phyloP scores from a whole-genome alignment of 2,888 invertebrate genomes.

The Pollenia labialis region DNA sequence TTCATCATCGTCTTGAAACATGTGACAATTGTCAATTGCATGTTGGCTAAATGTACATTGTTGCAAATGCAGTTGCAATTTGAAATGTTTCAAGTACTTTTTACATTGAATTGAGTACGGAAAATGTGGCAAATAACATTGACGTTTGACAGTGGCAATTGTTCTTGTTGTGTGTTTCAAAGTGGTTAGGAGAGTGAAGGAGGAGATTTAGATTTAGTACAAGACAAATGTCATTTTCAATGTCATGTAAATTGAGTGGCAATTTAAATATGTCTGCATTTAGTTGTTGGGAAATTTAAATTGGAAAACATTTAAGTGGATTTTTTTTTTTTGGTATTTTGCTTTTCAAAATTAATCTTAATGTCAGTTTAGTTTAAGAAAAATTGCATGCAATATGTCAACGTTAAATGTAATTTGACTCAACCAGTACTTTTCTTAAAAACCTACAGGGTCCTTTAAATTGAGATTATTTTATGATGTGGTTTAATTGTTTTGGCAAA shows the following conservation, averaged over 20 bases:
- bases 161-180: slow-evolving; percentile 4
- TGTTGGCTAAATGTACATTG: slow-evolving; percentile 52
- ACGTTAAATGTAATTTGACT: too few species aligned
- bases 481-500: too few species aligned
- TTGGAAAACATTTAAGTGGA: not conserved
- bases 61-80: slow-evolving; percentile 24
- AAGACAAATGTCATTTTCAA: slow-evolving; percentile 65
- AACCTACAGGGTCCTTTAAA: too few species aligned
- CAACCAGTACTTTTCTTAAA: too few species aligned
- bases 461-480: too few species aligned
- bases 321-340: not conserved
- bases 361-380: slow-evolving; percentile 8
- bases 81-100: slow-evolving; percentile 37
- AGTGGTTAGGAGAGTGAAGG: not conserved
- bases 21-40: slow-evolving; percentile 70
- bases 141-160: slow-evolving; percentile 67
- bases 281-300: slow-evolving; percentile 20
- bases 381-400: not conserved
- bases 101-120: slow-evolving; percentile 23
- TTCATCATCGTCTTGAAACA: slow-evolving; percentile 34
- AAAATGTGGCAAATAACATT: slow-evolving; percentile 32
- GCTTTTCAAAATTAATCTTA: slow-evolving; percentile 18
- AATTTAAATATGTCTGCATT: slow-evolving; percentile 49
- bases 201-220: not conserved
- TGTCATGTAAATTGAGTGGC: slow-evolving; percentile 62